A percentile compares a stretch with the other conserved stretches of the same genome.
Conservation (phyloP, 2,888 invertebrate species). For the Athalia cordata region DNA sequence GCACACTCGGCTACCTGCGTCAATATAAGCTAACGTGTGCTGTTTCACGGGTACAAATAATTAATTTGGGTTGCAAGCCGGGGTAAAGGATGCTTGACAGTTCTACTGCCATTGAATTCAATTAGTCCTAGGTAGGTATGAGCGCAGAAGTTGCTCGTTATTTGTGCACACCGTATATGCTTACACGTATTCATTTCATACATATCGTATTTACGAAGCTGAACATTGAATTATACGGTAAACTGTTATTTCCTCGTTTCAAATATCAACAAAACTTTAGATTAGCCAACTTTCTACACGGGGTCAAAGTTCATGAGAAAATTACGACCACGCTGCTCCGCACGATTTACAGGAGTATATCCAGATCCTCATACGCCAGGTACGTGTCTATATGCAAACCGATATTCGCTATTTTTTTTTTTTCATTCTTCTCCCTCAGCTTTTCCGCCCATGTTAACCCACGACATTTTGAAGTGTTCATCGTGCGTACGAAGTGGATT, state of each 20-base stretch:
- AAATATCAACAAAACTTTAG: conserved; percentile 12
- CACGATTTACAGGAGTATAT: no score
- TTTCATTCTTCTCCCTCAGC: no score
- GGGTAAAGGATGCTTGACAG: conserved; percentile 33
- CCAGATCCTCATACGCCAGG: no score
- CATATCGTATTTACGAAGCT: no score
- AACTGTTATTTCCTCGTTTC: background rate
- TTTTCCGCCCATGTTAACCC: background rate
- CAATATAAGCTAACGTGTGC: background rate
- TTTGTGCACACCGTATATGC: conserved; percentile 16
- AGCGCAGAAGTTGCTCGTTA: conserved; percentile 6
- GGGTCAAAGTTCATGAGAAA: background rate
- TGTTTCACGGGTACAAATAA: conserved; percentile 24
- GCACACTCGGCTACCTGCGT: no score
- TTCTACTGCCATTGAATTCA: conserved; percentile 30
- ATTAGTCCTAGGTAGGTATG: conserved; percentile 32
- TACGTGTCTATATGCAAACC: no score
- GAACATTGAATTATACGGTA: conserved; percentile 5
- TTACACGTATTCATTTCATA: background rate
- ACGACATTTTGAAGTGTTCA: background rate
- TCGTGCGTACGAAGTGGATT: background rate
- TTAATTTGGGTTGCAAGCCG: conserved; percentile 20
- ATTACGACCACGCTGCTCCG: background rate
- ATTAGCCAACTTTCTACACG: conserved; percentile 10
- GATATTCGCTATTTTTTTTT: no score